Percentiles rank a stretch among this genome's conserved stretches.
Evolutionary conservation across 2,113 vertebrate genomes (phyloP).

Genomic region (Scomber scombrus): DNA sequence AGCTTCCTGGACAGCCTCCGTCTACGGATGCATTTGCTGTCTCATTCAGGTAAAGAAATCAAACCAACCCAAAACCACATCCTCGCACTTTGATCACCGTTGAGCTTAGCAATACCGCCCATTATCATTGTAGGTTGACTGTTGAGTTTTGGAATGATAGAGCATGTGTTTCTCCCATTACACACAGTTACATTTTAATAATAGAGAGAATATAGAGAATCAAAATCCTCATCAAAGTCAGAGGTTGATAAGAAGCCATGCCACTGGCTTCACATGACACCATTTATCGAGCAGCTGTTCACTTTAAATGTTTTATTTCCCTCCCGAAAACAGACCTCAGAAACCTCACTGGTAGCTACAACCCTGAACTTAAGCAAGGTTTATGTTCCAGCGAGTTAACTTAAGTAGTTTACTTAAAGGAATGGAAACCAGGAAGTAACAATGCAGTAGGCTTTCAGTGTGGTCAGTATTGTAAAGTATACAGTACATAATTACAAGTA

Average conservation of each 20-base stretch:
- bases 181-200: background rate
- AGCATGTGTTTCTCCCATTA: background rate
- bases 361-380: background rate
- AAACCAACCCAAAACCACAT: slow-evolving; percentile 11
- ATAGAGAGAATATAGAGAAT: background rate
- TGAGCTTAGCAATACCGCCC: background rate
- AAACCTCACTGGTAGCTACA: background rate
- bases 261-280: no score
- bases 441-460: background rate
- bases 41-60: slow-evolving; percentile 92
- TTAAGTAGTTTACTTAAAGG: background rate
- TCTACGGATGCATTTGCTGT: slow-evolving; percentile 99
- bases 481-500: background rate
- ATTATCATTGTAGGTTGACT: background rate
- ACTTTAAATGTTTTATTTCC: background rate
- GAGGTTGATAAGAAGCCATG: no score
- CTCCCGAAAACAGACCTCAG: background rate
- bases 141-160: background rate
- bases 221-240: background rate
- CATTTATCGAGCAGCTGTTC: background rate
- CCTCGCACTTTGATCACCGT: background rate
- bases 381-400: background rate
- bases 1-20: slow-evolving; percentile 98
- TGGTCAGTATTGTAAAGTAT: background rate
- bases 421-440: background rate